These are phyloP conservation scores for Bombus difficillimus DNA, from an alignment of 1,140 invertebrate genomes.

Conservation along the genomic window DNA sequence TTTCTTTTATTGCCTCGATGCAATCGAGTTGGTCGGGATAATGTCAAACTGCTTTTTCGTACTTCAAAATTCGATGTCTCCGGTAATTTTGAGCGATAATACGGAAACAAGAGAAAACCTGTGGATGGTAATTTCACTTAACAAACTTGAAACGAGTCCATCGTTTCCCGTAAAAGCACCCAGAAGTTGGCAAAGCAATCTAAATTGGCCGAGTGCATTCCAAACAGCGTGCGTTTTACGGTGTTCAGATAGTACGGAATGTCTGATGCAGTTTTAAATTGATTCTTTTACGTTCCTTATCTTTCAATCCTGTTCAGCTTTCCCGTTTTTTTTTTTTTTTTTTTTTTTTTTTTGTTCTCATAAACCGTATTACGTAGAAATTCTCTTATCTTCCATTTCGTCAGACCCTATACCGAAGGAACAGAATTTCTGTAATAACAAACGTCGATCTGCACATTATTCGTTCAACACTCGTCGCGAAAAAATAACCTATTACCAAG, in stretches of 20 bases:
- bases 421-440: not conserved
- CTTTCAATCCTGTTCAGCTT: too few species aligned
- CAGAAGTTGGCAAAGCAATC: conserved; percentile 43
- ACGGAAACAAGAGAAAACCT: not conserved
- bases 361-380: too few species aligned
- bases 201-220: conserved; percentile 1
- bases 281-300: not conserved
- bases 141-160: not conserved
- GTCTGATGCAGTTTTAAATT: conserved; percentile 28
- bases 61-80: not conserved
- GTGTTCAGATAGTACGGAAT: not conserved
- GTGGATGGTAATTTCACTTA: conserved; percentile 36
- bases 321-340: too few species aligned
- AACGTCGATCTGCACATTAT: not conserved
- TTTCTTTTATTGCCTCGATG: too few species aligned
- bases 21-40: too few species aligned
- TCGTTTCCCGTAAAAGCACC: not conserved
- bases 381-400: too few species aligned
- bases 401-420: too few species aligned
- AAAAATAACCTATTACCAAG: conserved; percentile 30
- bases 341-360: not conserved
- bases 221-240: conserved; percentile 19
- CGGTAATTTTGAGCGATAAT: not conserved
- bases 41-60: not conserved
- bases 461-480: not conserved